These are phyloP conservation scores for Nasonia longicornis DNA, from an alignment of 1,140 invertebrate genomes.

Conservation along the genomic window DNA sequence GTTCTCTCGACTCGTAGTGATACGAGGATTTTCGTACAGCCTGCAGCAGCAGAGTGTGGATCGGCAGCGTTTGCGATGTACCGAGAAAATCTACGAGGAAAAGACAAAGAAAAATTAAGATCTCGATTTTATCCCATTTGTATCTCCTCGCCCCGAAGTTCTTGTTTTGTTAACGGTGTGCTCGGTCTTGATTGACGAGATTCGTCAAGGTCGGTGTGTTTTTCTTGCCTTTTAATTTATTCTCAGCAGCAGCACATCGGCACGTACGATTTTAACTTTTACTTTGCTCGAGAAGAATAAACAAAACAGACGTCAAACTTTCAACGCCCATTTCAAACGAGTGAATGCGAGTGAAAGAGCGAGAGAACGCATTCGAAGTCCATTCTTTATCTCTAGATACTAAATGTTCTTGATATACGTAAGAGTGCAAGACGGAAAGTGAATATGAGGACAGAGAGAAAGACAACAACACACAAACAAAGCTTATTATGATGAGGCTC, in stretches of 20 bases:
- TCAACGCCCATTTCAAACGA: constrained; percentile 42
- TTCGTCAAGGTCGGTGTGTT: constrained; percentile 44
- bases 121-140: constrained; percentile 36
- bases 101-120: constrained; percentile 16
- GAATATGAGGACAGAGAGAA: constrained; percentile 19
- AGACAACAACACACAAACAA: constrained; percentile 47
- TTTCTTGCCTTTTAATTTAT: constrained; percentile 44
- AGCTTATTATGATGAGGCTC: constrained; percentile 46
- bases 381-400: constrained; percentile 45
- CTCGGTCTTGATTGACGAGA: constrained; percentile 33
- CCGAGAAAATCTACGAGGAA: neutral
- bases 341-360: constrained; percentile 37
- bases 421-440: constrained; percentile 41
- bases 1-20: neutral
- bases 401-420: constrained; percentile 49
- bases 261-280: constrained; percentile 29
- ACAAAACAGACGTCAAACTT: constrained; percentile 28
- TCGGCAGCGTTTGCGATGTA: constrained; percentile 7
- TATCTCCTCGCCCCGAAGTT: constrained; percentile 26
- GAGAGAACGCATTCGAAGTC: constrained; percentile 35
- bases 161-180: constrained; percentile 38
- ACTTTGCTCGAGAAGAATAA: constrained; percentile 41
- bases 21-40: constrained; percentile 20
- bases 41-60: neutral
- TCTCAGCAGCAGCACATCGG: constrained; percentile 4